These are phyloP conservation scores for Rotaria macrura DNA, from an alignment of 2,888 invertebrate genomes.

Conservation along the genomic window DNA sequence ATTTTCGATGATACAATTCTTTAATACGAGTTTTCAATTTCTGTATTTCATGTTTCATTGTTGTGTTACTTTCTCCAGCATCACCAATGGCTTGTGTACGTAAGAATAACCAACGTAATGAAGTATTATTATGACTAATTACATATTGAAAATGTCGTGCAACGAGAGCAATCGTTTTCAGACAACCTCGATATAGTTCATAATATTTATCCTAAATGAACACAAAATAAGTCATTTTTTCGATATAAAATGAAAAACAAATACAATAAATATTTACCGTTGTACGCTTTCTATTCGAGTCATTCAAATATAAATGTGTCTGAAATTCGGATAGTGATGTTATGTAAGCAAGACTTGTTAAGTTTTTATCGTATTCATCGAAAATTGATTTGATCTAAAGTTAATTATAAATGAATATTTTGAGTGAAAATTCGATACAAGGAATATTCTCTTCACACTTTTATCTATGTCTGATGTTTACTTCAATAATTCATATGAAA, in stretches of 20 bases:
- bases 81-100: slow-evolving; percentile 13
- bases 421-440: too few species aligned
- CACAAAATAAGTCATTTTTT: too few species aligned
- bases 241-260: background rate
- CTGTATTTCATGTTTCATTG: background rate
- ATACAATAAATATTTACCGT: background rate
- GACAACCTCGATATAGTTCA: background rate
- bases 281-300: background rate
- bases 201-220: slow-evolving; percentile 10
- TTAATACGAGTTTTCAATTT: background rate
- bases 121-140: background rate
- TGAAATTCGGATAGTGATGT: background rate
- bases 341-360: background rate
- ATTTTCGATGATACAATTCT: background rate
- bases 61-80: background rate
- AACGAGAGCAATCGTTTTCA: background rate
- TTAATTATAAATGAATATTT: background rate
- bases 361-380: background rate
- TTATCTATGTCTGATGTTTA: too few species aligned
- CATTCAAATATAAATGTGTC: background rate
- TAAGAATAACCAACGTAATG: background rate
- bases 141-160: background rate
- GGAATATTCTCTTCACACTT: too few species aligned
- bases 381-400: background rate
- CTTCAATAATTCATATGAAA: too few species aligned